phyloP scores from a whole-genome alignment of 2,888 invertebrate species.

The Spicauda simplicius region DNA sequence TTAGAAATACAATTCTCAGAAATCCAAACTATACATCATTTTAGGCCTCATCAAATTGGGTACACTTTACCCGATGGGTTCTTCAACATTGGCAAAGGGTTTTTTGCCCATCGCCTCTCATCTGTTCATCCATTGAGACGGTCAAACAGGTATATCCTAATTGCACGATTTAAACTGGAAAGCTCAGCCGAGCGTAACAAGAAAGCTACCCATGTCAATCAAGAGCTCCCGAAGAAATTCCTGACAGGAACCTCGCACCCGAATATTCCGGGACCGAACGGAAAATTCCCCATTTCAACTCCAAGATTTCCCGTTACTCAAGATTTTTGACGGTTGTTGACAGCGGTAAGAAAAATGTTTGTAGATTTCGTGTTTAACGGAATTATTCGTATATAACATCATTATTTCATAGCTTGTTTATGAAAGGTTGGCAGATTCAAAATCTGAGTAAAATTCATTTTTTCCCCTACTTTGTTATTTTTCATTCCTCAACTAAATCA shows the following conservation, averaged over 20 bases:
- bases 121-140: neutral
- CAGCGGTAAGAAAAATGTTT: constrained; percentile 28
- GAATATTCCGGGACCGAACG: constrained; percentile 10
- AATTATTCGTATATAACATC: constrained; percentile 19
- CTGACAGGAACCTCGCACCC: constrained; percentile 16
- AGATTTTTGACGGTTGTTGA: constrained; percentile 29
- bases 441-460: neutral
- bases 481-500: neutral
- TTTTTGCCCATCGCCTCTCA: neutral
- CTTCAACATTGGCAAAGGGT: no score
- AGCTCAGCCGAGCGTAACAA: constrained; percentile 29
- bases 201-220: constrained; percentile 39
- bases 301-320: constrained; percentile 12
- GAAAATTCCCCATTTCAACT: constrained; percentile 29
- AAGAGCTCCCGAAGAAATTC: constrained; percentile 21
- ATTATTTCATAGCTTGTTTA: constrained; percentile 20
- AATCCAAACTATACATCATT: no score
- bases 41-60: no score
- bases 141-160: constrained; percentile 15
- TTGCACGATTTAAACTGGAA: constrained; percentile 33
- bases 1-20: no score
- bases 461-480: neutral
- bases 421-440: constrained; percentile 15
- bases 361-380: constrained; percentile 17
- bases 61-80: no score